Conservation (phyloP, 2,888 invertebrate species). For the Tetramorium bicarinatum region DNA sequence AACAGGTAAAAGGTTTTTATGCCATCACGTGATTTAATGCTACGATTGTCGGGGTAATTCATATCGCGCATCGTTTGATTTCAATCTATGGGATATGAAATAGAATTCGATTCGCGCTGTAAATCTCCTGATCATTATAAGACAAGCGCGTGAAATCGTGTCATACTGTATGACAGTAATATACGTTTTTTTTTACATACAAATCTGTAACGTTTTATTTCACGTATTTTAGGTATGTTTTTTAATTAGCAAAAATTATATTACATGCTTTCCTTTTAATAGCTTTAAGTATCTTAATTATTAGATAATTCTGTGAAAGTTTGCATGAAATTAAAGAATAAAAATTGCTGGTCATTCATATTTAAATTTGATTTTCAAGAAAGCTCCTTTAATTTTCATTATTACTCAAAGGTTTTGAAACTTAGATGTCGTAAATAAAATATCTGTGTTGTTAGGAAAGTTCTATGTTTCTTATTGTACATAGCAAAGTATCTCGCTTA, state of each 20-base stretch:
- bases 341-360: neutral
- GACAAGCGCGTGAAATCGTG: conserved; percentile 45
- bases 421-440: neutral
- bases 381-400: neutral
- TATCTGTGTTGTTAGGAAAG: neutral
- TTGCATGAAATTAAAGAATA: neutral
- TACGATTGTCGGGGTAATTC: conserved; percentile 77
- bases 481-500: neutral
- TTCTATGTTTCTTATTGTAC: neutral
- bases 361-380: neutral
- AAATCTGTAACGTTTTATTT: neutral
- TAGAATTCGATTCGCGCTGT: conserved; percentile 52
- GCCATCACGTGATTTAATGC: conserved; percentile 67
- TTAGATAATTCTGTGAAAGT: neutral
- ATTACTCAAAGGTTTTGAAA: neutral
- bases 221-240: neutral
- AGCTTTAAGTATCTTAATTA: neutral
- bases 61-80: conserved; percentile 74
- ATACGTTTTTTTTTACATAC: neutral
- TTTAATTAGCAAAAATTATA: neutral
- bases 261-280: neutral
- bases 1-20: conserved; percentile 66
- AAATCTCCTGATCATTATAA: conserved; percentile 56
- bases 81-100: conserved; percentile 72
- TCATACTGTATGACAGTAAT: neutral